phyloP scores from a whole-genome alignment of 2,113 vertebrate genomes.

The Pitta sordida region DNA sequence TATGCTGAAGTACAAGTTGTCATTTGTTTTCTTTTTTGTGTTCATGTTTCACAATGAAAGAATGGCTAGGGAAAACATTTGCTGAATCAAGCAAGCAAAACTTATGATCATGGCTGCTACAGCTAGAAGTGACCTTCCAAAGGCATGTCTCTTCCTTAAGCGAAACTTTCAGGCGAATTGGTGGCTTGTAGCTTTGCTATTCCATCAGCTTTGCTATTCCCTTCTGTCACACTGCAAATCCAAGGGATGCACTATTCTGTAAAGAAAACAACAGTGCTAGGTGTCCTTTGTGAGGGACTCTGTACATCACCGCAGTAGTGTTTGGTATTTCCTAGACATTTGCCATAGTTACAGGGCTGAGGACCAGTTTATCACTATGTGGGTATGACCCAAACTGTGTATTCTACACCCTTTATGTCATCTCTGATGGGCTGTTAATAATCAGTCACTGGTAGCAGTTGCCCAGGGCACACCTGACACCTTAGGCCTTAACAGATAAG shows the following conservation, averaged over 20 bases:
- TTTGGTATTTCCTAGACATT: background rate
- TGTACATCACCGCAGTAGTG: background rate
- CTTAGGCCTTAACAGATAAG: too few relatives aligned
- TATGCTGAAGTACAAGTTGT: background rate
- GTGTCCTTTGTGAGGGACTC: background rate
- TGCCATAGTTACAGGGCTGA: too few relatives aligned
- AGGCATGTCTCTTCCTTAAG: background rate
- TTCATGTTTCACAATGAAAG: background rate
- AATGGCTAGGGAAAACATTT: background rate
- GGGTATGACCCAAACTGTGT: too few relatives aligned
- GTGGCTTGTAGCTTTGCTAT: background rate
- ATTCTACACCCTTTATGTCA: too few relatives aligned
- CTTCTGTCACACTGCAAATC: background rate
- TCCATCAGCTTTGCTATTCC: background rate
- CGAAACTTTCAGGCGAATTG: background rate
- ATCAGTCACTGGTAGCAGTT: too few relatives aligned
- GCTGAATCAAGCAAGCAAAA: background rate
- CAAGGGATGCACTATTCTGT: background rate
- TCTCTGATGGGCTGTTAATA: too few relatives aligned
- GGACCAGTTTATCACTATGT: too few relatives aligned
- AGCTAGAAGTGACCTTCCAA: background rate
- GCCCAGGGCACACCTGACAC: too few relatives aligned
- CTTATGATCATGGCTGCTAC: background rate
- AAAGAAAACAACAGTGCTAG: background rate
- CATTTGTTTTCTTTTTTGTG: background rate